phyloP scores from a whole-genome alignment of 2,113 vertebrate genomes.

The Oxygymnocypris stewartii region DNA sequence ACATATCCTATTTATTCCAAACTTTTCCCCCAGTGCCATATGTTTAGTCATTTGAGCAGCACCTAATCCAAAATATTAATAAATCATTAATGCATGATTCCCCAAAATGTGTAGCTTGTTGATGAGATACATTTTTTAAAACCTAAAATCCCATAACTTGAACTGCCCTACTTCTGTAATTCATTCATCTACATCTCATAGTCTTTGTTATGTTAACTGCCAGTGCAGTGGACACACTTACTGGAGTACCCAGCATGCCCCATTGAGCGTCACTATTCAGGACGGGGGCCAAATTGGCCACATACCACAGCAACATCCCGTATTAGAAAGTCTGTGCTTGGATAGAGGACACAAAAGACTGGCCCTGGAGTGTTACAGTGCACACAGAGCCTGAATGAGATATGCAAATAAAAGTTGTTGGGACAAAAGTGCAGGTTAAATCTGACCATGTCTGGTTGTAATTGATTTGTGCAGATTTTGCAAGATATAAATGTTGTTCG shows the following conservation, averaged over 20 bases:
- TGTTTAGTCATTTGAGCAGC: background rate
- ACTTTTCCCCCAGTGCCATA: background rate
- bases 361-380: constrained; percentile 31
- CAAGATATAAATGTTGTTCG: background rate
- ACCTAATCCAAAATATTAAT: background rate
- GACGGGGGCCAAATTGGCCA: constrained; percentile 12
- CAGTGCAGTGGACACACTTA: constrained; percentile 15
- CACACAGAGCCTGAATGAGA: constrained; percentile 23
- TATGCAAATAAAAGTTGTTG: background rate
- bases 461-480: background rate
- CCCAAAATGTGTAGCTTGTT: background rate
- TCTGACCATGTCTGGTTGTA: background rate
- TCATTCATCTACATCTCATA: constrained; percentile 14
- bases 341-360: constrained; percentile 22
- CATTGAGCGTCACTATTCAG: constrained; percentile 26
- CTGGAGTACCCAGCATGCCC: constrained; percentile 7
- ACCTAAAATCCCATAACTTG: background rate
- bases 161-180: background rate
- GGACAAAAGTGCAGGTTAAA: constrained; percentile 12
- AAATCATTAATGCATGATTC: background rate
- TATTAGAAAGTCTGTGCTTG: constrained; percentile 22
- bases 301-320: constrained; percentile 31
- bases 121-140: background rate
- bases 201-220: constrained; percentile 30
- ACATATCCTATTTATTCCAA: background rate